Conservation (phyloP, 2,888 invertebrate genomes). For the Noctua comes region DNA sequence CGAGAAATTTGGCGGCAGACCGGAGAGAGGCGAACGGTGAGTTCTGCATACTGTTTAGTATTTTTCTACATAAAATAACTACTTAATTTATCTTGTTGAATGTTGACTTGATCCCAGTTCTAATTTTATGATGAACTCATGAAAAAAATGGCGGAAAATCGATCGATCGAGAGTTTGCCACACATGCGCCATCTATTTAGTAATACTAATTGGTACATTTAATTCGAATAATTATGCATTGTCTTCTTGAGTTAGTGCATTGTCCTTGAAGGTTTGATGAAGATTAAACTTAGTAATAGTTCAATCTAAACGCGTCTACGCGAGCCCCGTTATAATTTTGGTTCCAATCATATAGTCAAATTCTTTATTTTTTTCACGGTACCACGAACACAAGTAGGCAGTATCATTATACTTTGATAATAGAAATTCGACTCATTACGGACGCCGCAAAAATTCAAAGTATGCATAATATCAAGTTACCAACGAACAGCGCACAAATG, state of each 20-base stretch:
- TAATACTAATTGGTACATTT: constrained; percentile 16
- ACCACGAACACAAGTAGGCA: not conserved
- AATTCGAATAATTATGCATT: constrained; percentile 24
- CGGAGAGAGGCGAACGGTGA: constrained; percentile 77
- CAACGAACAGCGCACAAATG: constrained; percentile 21
- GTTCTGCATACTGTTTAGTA: constrained; percentile 27
- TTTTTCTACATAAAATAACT: too few species aligned
- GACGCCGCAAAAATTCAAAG: constrained; percentile 18
- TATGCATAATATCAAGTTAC: constrained; percentile 45
- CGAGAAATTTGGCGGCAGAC: constrained; percentile 82
- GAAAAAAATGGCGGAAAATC: constrained; percentile 31
- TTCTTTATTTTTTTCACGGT: not conserved
- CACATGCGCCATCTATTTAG: constrained; percentile 25
- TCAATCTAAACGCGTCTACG: not conserved
- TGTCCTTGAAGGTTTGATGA: not conserved
- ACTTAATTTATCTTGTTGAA: not conserved
- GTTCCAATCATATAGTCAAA: not conserved
- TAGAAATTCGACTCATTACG: constrained; percentile 12
- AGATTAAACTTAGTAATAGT: not conserved
- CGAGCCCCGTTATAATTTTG: not conserved
- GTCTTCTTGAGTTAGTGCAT: constrained; percentile 7
- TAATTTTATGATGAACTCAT: constrained; percentile 25
- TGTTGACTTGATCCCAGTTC: not conserved
- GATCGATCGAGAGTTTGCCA: constrained; percentile 31
- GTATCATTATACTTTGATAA: constrained; percentile 11